Conservation (phyloP, 2,888 invertebrate genomes). For the Didymodactylos carnosus region DNA sequence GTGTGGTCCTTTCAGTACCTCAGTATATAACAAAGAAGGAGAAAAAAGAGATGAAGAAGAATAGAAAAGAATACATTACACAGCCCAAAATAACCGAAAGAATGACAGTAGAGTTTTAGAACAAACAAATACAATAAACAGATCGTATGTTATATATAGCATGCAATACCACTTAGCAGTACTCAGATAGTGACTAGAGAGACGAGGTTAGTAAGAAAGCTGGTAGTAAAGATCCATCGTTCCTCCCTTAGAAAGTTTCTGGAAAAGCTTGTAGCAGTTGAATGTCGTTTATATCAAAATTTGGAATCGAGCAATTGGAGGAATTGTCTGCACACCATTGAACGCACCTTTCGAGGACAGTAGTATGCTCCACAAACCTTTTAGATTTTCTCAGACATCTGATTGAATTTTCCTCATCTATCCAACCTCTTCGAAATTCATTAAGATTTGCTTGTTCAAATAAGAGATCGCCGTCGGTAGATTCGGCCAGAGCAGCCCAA, state of each 20-base stretch:
- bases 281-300: not conserved
- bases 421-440: not conserved
- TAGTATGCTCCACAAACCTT: not conserved
- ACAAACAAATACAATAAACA: no score
- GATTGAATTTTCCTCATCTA: not conserved
- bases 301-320: not conserved
- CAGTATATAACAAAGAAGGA: no score
- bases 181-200: no score
- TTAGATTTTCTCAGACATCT: not conserved
- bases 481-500: not conserved
- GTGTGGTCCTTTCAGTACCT: no score
- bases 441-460: not conserved
- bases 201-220: no score
- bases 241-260: not conserved
- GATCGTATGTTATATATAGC: no score
- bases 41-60: no score
- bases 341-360: not conserved
- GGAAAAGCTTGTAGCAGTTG: not conserved
- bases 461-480: not conserved
- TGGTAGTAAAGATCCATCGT: no score
- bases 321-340: not conserved
- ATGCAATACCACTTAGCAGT: no score
- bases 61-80: no score
- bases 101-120: no score
- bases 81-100: no score